Evolutionary conservation across 2,797 vertebrate genomes (phyloP), one percentile per base, ranked within the genome.

Genomic region (Schizopygopsis pylzovi): DNA sequence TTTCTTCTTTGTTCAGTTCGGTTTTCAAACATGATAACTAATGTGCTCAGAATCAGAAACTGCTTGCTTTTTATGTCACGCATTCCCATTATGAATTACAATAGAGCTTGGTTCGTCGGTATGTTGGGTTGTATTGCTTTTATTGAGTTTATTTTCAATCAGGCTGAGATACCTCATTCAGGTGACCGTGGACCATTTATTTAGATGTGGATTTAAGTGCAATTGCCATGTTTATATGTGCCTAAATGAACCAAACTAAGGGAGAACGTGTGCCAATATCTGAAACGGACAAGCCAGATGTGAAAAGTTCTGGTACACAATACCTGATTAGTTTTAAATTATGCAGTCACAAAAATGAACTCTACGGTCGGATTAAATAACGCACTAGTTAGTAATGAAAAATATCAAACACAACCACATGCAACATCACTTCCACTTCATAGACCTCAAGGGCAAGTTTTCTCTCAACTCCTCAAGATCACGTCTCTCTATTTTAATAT

Each of bases 401-500:
- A 25, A 43, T 4, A 28, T 79, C 22, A 56, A n/a, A 76, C 22
- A 67, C 33, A 49, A 54, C 41, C 59, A 76, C 72, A 83, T 76
- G 59, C 22, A 52, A 9, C 59, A 67, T 65, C 15, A 25, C 43
- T 41, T 72, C 15, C n/a, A 33, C 5, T 6, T 33, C 39, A 22
- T 13, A 71, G n/a, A 73, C 68, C 68, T 75, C 28, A 8, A 37
- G 43, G 28, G 61, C 22, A 41, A 41, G 61, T 81, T 81, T 70
- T 70, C 28, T 39, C 16, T 45, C 52, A 45, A 7, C 33, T 82
- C 68, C 16, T 22, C 25, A 54, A 7, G 52, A 59, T 82, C 52
- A 72, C 52, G n/a, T 56, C 68, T 83, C 45, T 83, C 45, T 76
- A 52, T 83, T 83, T 83, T 76, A 84, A 28, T 41, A 70, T 54